A percentile compares a stretch with the other conserved stretches of the same genome.
These are phyloP conservation scores for Lutraria lutraria DNA, from an alignment of 2,888 invertebrate species.

Conservation along the genomic window DNA sequence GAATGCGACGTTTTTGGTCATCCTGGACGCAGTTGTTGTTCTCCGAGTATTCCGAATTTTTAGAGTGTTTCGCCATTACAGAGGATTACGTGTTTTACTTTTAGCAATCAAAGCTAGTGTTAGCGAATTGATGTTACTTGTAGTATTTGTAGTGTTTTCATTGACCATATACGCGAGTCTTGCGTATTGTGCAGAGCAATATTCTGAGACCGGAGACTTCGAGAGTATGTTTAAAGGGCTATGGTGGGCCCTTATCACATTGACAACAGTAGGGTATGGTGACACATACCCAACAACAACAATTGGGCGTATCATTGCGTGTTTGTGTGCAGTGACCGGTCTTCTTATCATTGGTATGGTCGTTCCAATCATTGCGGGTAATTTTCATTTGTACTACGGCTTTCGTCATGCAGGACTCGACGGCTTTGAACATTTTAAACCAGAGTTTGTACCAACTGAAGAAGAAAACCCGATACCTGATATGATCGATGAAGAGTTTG, in stretches of 20 bases:
- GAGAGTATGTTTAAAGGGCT: conserved; percentile 71
- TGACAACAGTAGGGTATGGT: conserved; percentile 83
- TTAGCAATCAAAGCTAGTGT: conserved; percentile 74
- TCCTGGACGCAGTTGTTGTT: conserved; percentile 69
- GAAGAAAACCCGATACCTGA: conserved; percentile 63
- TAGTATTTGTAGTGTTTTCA: conserved; percentile 72
- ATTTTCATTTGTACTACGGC: conserved; percentile 83
- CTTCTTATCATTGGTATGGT: conserved; percentile 83
- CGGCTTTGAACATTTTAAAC: conserved; percentile 57
- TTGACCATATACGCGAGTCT: conserved; percentile 73
- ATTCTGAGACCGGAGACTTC: conserved; percentile 49
- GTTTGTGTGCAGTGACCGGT: conserved; percentile 81
- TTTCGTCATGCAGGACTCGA: conserved; percentile 68
- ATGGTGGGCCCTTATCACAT: conserved; percentile 77
- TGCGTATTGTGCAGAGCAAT: conserved; percentile 73
- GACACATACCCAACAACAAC: conserved; percentile 79
- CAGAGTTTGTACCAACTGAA: conserved; percentile 63
- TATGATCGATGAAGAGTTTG: conserved; percentile 35
- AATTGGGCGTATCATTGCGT: conserved; percentile 79
- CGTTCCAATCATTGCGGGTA: conserved; percentile 84
- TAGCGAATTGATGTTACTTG: conserved; percentile 71
- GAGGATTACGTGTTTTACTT: conserved; percentile 71
- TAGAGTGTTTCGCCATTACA: conserved; percentile 72
- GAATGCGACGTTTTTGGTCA: conserved; percentile 55
- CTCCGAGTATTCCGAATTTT: conserved; percentile 76